Evolutionary conservation across 2,888 invertebrate species (phyloP).

Genomic region (Acanthococcus lagerstroemiae): DNA sequence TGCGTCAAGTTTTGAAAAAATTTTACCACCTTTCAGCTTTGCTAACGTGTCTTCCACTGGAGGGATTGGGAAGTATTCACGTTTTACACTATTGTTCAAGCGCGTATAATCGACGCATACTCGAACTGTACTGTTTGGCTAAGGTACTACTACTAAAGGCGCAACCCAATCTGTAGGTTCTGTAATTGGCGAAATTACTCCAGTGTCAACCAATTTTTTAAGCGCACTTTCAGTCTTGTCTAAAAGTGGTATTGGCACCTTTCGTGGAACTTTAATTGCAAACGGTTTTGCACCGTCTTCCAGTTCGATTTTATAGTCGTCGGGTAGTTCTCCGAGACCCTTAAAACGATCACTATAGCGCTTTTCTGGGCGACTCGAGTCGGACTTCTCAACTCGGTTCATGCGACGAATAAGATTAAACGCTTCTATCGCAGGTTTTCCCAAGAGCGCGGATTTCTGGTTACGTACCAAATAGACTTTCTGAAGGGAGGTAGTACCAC

Average conservation of each 20-base stretch:
- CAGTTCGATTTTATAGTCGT: conserved; percentile 6
- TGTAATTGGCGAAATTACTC: conserved; percentile 1
- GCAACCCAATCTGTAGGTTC: conserved; percentile 40
- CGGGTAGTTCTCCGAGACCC: conserved; percentile 30
- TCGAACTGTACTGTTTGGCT: conserved; percentile 38
- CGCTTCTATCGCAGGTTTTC: neutral
- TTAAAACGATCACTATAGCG: conserved; percentile 17
- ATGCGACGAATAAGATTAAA: neutral
- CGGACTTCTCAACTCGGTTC: neutral
- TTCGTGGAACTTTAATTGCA: neutral
- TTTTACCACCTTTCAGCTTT: conserved; percentile 34
- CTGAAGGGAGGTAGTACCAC: neutral
- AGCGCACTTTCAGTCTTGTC: neutral
- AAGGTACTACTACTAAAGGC: conserved; percentile 39
- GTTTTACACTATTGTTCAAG: conserved; percentile 37
- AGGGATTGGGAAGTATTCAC: conserved; percentile 37
- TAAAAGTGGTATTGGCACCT: conserved; percentile 2
- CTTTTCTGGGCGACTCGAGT: neutral
- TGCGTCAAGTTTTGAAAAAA: conserved; percentile 32
- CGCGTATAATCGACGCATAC: conserved; percentile 39
- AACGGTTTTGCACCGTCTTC: neutral
- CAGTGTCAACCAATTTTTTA: neutral
- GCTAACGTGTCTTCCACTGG: conserved; percentile 37
- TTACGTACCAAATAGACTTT: neutral
- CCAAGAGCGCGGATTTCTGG: neutral